Percentiles rank a stretch among this genome's conserved stretches.
Evolutionary conservation across 2,113 vertebrate genomes (phyloP).

Genomic region (Passerina amoena): DNA sequence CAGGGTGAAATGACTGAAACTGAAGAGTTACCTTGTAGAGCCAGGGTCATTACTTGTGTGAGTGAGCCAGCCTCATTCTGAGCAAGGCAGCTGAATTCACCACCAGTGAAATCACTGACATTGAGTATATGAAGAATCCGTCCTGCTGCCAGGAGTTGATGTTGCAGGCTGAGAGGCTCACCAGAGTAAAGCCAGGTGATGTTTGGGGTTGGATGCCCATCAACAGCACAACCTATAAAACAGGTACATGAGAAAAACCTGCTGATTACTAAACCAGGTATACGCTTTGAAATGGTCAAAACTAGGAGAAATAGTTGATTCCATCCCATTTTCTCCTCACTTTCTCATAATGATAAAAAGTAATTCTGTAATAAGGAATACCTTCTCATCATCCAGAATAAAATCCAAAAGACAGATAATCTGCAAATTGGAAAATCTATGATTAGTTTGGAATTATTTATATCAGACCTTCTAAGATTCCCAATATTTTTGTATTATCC

Average conservation of each 20-base stretch:
- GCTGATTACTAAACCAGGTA: neutral
- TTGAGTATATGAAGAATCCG: constrained; percentile 75
- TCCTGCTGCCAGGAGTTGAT: constrained; percentile 69
- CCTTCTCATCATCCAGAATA: neutral
- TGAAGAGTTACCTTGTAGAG: constrained; percentile 72
- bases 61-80: constrained; percentile 77
- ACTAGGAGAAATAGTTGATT: accelerated
- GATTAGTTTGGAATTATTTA: neutral
- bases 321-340: neutral
- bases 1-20: neutral
- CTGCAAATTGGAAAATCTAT: neutral
- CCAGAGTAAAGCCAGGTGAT: constrained; percentile 79
- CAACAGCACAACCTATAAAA: constrained; percentile 77
- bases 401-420: neutral
- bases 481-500: neutral
- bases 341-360: neutral
- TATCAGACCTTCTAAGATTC: neutral
- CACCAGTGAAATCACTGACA: constrained; percentile 56
- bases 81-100: constrained; percentile 80
- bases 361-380: neutral
- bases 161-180: constrained; percentile 39
- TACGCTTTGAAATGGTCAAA: neutral
- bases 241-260: neutral
- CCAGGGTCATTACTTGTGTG: constrained; percentile 61
- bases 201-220: constrained; percentile 72